Percentiles rank a stretch among this genome's conserved stretches.
Conservation (phyloP, 2,113 vertebrate genomes). For the Nettapus auritus region DNA sequence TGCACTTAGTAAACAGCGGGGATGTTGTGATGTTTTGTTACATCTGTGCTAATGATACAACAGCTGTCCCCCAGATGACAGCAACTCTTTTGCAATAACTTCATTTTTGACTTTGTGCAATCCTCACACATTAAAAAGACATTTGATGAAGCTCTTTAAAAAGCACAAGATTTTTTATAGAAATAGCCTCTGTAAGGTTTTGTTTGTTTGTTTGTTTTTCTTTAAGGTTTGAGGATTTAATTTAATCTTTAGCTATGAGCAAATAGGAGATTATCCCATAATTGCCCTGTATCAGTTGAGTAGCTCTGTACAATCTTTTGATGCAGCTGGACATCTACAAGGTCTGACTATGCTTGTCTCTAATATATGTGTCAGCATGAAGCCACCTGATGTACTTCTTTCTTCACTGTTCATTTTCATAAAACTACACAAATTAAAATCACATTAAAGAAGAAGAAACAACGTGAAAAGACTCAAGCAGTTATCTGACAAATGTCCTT, state of each 20-base stretch:
- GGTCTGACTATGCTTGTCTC: not conserved
- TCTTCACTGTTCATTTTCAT: not conserved
- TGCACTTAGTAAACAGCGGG: not conserved
- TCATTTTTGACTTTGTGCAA: not conserved
- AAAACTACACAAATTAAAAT: not conserved
- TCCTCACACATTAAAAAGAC: not conserved
- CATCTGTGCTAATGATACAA: not conserved
- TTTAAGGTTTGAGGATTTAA: not conserved
- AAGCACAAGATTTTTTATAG: not conserved
- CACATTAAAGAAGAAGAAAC: not conserved
- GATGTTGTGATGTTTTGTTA: not conserved
- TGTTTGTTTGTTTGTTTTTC: not conserved
- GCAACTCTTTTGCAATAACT: not conserved
- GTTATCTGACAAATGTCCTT: not conserved
- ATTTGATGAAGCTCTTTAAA: not conserved
- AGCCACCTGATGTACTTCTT: not conserved
- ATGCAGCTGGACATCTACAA: not conserved
- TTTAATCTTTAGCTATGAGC: slow-evolving; percentile 13
- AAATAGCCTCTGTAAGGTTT: not conserved
- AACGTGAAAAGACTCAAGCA: not conserved
- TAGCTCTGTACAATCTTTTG: not conserved
- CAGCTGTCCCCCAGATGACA: not conserved
- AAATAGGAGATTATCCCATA: not conserved
- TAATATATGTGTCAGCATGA: not conserved
- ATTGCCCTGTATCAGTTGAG: not conserved